Base-by-base conservation (phyloP, 2,797 vertebrate genomes). In the Sebastes vulpes region DNA sequence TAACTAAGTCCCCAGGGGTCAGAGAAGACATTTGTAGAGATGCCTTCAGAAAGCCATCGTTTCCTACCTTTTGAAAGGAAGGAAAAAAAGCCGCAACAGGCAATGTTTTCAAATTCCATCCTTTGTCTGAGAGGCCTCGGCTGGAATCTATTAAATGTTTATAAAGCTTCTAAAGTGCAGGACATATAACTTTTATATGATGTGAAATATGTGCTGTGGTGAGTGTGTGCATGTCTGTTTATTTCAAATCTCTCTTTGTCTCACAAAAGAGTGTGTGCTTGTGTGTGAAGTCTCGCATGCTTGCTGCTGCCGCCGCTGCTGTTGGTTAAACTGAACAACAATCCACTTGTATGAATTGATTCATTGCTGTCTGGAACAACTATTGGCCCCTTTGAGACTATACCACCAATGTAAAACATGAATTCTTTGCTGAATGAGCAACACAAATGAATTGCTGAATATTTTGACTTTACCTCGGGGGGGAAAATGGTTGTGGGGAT, bases 71-170 rank as follows among this genome's bases (percentile, higher is more conserved):
- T 63, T 69, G 61, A 68, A 72, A 58, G 35, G 35, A 26, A 29
- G 3, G 9, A 35, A 29, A 50, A 60, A 59, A 67, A 54, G 60
- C 42, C 74, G 54, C 66, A 76, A 59, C 58, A 68, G 35, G 64
- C 23, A 56, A 60, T 79, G 70, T 88, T 88, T 87, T 79, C 10
- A 75, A 46, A 81, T 81, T 73, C 78, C 81, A 72, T 86, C 82
- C 84, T 91, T 94, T 93, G 86, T 93, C 89, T 88, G 81, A 83
- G 78, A 79, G 79, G 69, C 35, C 52, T 71, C 28, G 79, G 73
- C 85, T 57, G 80, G 79, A 83, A 72, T 79, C 89, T 80, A 94
- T 96, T 82, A 94, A 95, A 95, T 92, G 78, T 95, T 95, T 94
- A 95, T 95, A 83, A 77, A 72, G 12, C 75, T 65, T 86, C 74